Conservation (phyloP, 1,140 invertebrate species). For the Aphaenogaster rudis region DNA sequence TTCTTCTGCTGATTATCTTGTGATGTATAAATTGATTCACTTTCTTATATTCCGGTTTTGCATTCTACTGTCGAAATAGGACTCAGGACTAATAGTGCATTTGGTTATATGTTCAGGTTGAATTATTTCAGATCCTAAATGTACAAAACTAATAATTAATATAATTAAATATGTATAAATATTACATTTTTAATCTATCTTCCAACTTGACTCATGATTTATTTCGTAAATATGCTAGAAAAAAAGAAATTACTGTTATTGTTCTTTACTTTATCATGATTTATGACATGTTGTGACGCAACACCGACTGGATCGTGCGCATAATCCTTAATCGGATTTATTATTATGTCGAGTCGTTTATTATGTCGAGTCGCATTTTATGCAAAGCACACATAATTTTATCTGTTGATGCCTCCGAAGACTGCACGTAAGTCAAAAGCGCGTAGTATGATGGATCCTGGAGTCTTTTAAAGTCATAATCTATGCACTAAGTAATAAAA, state of each 20-base stretch:
- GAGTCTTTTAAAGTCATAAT: slow-evolving; percentile 81
- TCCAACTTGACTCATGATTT: slow-evolving; percentile 1
- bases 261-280: slow-evolving; percentile 47
- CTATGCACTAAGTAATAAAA: slow-evolving; percentile 76
- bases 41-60: neutral
- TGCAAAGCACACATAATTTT: slow-evolving; percentile 77
- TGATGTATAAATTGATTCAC: neutral
- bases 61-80: slow-evolving; percentile 55
- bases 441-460: slow-evolving; percentile 83
- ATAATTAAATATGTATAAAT: neutral
- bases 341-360: too few relatives aligned
- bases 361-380: slow-evolving; percentile 79
- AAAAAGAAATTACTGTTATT: neutral
- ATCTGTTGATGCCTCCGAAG: slow-evolving; percentile 76
- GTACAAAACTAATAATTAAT: slow-evolving; percentile 29
- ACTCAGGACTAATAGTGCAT: slow-evolving; percentile 78
- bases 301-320: slow-evolving; percentile 70
- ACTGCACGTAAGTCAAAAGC: slow-evolving; percentile 78
- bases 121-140: slow-evolving; percentile 66
- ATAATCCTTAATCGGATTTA: slow-evolving; percentile 76
- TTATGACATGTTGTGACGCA: slow-evolving; percentile 32
- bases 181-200: neutral
- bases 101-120: slow-evolving; percentile 71
- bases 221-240: slow-evolving; percentile 26
- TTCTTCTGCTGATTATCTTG: slow-evolving; percentile 60